phyloP scores from a whole-genome alignment of 2,113 vertebrate species.

The Dinomys branickii region DNA sequence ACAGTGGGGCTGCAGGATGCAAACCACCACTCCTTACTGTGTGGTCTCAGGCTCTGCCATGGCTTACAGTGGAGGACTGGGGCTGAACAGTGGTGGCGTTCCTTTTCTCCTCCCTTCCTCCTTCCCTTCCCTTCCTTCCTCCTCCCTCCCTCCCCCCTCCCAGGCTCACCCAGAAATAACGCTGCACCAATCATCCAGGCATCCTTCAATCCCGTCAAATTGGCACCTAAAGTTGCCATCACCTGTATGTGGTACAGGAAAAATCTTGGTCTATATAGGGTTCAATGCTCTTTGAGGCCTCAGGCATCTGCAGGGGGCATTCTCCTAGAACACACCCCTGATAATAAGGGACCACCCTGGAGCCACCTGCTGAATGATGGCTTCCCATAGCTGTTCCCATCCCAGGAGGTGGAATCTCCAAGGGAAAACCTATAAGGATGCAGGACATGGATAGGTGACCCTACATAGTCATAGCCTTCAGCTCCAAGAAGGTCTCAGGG shows the following conservation, averaged over 20 bases:
- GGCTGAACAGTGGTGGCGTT: background rate
- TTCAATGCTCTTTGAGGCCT: background rate
- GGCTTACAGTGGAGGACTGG: background rate
- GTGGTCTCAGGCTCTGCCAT: background rate
- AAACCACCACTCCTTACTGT: fast-evolving
- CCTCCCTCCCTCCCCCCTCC: background rate
- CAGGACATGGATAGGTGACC: background rate
- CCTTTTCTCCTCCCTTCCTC: background rate
- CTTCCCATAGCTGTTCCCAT: background rate
- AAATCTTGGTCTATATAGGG: background rate
- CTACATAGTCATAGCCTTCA: background rate
- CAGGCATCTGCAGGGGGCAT: background rate
- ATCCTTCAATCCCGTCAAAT: background rate
- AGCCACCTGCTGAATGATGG: background rate
- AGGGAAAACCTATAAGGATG: background rate
- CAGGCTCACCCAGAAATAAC: no score
- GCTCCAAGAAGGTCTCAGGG: background rate
- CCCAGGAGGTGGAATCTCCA: background rate
- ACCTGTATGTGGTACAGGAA: background rate
- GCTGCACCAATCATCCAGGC: background rate
- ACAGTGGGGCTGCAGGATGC: background rate
- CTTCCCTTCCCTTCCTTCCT: background rate
- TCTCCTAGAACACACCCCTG: background rate
- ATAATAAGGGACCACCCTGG: background rate
- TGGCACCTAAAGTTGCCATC: background rate